Base-by-base conservation (phyloP, 2,113 vertebrate genomes). In the Chelonoidis abingdonii region DNA sequence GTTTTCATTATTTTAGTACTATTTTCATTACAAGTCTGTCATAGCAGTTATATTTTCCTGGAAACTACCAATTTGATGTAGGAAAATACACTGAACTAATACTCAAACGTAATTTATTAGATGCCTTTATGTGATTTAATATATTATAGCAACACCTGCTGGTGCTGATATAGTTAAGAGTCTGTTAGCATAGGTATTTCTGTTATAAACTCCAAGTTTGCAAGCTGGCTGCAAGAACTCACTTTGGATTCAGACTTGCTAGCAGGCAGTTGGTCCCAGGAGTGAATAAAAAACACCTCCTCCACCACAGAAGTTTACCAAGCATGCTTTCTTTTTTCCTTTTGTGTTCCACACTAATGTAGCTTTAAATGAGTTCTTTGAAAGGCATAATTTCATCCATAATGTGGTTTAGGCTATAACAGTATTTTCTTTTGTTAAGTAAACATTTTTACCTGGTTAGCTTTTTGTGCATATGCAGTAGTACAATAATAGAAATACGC, bases 141-240 rank as follows among this genome's bases (percentile, higher is more conserved):
- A 96, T 97, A 97, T 97, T 97, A 97, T 85, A 97, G 97, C 95
- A 94, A 97, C 95, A 97, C 95, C 97, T 96, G 85, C 84, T 97
- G 94, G 91, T 86, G 78, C 94, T 87, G 92, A 94, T 91, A 96
- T 27, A 25, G 85, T 93, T 95, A 93, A 97, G 95, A 95, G 91
- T 72, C 89, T 93, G 19, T 88, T 83, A 82, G 79, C 72, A 93
- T 85, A 24, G 31, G 1, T 75, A 62, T 81, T 95, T 92, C 87
- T 56, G 79, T 81, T 69, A 83, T 8, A 41, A 94, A 86, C 53
- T 41, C 59, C 65, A 76, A 87, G 57, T 88, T 91, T 86, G 91
- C 49, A 89, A 72, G 53, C 79, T 83, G 41, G 3, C n/a, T 72
- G 47, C 56, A 82, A 83, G 52, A 92, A 86, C 53, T 88, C 72